phyloP scores from a whole-genome alignment of 2,113 vertebrate species.

The Hippocampus abdominalis region DNA sequence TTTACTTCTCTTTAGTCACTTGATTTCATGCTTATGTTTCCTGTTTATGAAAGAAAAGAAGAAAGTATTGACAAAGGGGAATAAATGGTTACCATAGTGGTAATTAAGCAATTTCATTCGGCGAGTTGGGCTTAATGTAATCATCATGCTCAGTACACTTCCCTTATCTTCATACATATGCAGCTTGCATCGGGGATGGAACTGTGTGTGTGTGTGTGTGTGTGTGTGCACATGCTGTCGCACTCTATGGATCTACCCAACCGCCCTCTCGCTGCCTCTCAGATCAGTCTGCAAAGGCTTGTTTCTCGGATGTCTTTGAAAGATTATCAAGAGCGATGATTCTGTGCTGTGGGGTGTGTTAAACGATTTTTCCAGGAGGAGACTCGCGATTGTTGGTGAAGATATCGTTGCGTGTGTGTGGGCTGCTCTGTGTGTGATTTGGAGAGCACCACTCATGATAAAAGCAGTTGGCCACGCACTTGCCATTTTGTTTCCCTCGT shows the following conservation, averaged over 20 bases:
- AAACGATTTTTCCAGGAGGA: neutral
- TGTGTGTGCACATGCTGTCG: neutral
- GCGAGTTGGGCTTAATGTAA: slow-evolving; percentile 63
- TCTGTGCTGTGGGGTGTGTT: neutral
- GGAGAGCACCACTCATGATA: neutral
- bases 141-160: slow-evolving; percentile 63
- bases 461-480: too few species aligned
- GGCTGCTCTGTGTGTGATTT: neutral
- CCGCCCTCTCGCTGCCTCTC: neutral
- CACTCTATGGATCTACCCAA: neutral
- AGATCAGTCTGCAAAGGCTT: neutral
- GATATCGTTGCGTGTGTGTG: neutral
- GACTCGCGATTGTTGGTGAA: neutral
- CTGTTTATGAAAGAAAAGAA: slow-evolving; percentile 38
- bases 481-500: neutral
- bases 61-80: slow-evolving; percentile 45
- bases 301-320: neutral
- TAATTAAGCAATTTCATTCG: slow-evolving; percentile 71
- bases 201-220: slow-evolving; percentile 1
- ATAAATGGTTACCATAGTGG: slow-evolving; percentile 61
- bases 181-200: slow-evolving; percentile 25
- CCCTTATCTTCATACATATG: slow-evolving; percentile 48
- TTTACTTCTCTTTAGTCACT: slow-evolving; percentile 24
- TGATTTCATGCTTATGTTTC: slow-evolving; percentile 28
- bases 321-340: neutral